phyloP scores from a whole-genome alignment of 2,113 vertebrate genomes.

The Myrmecobius fasciatus region DNA sequence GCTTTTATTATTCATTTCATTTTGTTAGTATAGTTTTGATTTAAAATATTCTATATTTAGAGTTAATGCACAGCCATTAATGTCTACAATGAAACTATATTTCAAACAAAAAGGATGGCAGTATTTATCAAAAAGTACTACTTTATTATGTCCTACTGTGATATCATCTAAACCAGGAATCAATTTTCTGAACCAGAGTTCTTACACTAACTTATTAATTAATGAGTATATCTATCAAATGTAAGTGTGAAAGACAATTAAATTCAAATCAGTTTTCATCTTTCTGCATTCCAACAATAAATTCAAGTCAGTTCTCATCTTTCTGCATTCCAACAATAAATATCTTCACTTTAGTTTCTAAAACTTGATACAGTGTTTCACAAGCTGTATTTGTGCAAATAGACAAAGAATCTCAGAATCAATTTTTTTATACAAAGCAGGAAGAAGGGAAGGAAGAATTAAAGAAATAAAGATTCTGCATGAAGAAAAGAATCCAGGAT shows the following conservation, averaged over 20 bases:
- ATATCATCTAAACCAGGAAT: neutral
- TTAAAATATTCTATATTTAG: neutral
- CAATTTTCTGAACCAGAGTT: neutral
- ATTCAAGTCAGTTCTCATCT: neutral
- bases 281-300: conserved; percentile 32
- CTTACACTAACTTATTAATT: neutral
- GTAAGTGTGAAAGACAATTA: neutral
- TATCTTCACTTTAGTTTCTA: conserved; percentile 46
- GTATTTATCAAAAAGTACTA: neutral
- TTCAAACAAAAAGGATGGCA: neutral
- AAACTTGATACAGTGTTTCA: neutral
- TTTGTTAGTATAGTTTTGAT: neutral
- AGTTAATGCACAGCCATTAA: neutral
- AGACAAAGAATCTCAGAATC: neutral
- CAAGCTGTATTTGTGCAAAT: neutral
- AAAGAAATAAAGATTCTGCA: neutral
- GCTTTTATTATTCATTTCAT: conserved; percentile 6
- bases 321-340: conserved; percentile 33
- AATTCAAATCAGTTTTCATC: neutral
- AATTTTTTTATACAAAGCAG: neutral
- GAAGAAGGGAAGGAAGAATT: neutral
- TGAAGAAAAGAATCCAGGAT: neutral
- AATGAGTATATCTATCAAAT: neutral
- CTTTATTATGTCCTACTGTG: neutral
- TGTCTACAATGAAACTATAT: neutral